These are phyloP conservation scores for Neelides folsomi DNA, from an alignment of 2,888 invertebrate genomes.

Conservation along the genomic window DNA sequence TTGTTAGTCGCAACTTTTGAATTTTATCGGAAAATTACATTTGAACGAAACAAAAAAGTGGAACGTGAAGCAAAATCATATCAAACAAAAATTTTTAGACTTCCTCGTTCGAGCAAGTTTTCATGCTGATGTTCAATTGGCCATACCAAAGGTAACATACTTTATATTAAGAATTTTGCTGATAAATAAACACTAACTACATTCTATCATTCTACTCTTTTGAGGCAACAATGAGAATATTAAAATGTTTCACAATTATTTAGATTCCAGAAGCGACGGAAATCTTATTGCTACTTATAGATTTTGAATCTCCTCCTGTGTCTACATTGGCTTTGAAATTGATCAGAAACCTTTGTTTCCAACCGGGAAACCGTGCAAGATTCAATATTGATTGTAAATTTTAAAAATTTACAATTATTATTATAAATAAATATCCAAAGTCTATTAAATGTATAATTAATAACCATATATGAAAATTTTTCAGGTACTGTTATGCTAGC, in stretches of 20 bases:
- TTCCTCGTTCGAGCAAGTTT: conserved; percentile 22
- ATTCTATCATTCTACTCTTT: neutral
- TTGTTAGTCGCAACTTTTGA: conserved; percentile 14
- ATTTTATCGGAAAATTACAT: conserved; percentile 22
- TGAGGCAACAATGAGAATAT: no score
- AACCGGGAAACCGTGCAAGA: conserved; percentile 43
- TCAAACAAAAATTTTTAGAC: conserved; percentile 21
- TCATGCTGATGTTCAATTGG: conserved; percentile 23
- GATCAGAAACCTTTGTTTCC: conserved; percentile 46
- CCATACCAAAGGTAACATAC: conserved; percentile 22
- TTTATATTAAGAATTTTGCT: neutral
- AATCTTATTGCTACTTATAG: conserved; percentile 18
- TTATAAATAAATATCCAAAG: no score
- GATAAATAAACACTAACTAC: neutral
- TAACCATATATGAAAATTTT: no score
- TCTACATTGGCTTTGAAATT: conserved; percentile 39
- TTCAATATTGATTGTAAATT: conserved; percentile 36
- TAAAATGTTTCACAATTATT: no score
- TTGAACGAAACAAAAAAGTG: conserved; percentile 24
- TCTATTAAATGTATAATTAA: no score
- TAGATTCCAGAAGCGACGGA: conserved; percentile 26
- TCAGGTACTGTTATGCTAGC: conserved; percentile 18
- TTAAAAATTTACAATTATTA: no score
- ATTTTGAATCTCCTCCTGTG: conserved; percentile 11
- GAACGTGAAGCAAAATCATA: conserved; percentile 20